Evolutionary conservation across 2,888 invertebrate species (phyloP).

Genomic region (Penaeus monodon): DNA sequence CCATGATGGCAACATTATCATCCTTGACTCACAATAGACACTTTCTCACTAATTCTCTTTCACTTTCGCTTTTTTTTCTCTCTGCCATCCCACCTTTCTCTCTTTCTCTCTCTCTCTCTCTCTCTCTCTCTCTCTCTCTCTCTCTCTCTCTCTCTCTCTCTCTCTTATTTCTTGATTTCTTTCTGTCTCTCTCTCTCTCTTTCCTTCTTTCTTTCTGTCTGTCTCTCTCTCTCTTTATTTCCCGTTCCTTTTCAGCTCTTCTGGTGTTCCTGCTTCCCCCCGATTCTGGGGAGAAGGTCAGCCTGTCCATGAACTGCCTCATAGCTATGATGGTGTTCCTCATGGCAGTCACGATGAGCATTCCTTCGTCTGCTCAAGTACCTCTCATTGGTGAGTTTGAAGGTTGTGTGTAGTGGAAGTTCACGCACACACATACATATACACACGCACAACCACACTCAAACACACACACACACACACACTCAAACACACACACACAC

Average conservation of each 20-base stretch:
- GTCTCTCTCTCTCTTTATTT: not conserved
- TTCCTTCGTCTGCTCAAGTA: not conserved
- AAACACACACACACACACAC: too few relatives aligned
- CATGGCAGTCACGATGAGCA: conserved; percentile 1
- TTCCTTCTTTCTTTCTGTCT: not conserved
- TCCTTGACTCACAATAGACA: too few relatives aligned
- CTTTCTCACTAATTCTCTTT: too few relatives aligned
- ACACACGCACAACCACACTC: too few relatives aligned
- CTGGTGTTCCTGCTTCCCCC: conserved; percentile 12
- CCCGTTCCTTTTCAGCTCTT: not conserved
- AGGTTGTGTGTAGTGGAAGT: too few relatives aligned
- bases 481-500: too few relatives aligned
- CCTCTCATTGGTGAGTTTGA: conserved; percentile 17
- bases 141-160: not conserved
- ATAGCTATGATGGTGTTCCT: conserved; percentile 28
- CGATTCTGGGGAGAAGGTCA: conserved; percentile 9
- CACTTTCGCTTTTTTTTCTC: too few relatives aligned
- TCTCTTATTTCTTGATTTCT: not conserved
- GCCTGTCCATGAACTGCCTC: conserved; percentile 14
- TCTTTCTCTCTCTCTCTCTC: conserved; percentile 16
- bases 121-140: conserved; percentile 21
- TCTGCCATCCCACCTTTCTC: too few relatives aligned
- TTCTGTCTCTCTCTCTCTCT: conserved; percentile 10
- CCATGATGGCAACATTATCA: too few relatives aligned
- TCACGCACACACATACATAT: too few relatives aligned